phyloP scores from a whole-genome alignment of 2,797 vertebrate species.

The Dicrostonyx torquatus region DNA sequence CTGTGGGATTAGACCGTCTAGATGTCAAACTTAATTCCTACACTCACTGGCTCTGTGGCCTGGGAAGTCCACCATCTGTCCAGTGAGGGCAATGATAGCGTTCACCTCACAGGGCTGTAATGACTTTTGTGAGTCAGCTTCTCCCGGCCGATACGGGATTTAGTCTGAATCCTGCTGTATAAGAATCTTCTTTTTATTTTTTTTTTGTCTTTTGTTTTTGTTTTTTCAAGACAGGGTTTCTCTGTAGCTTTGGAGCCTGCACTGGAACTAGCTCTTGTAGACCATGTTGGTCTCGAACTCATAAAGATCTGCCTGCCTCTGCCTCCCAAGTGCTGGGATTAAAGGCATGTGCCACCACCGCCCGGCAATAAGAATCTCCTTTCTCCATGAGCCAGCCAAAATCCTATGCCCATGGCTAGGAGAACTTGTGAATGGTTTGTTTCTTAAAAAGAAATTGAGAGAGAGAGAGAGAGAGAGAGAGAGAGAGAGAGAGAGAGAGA shows the following conservation, averaged over 20 bases:
- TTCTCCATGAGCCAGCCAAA: not conserved
- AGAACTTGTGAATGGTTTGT: not conserved
- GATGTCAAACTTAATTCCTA: not conserved
- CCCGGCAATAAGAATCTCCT: not conserved
- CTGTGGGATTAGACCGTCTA: not conserved
- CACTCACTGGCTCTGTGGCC: not conserved
- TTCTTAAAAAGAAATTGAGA: not conserved
- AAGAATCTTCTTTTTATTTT: not conserved
- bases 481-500: no score
- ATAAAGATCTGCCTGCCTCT: no score
- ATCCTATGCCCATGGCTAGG: not conserved
- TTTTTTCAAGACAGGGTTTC: no score
- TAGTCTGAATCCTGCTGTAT: no score
- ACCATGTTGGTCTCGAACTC: no score
- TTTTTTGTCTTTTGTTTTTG: no score
- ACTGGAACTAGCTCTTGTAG: no score
- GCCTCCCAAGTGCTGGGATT: no score
- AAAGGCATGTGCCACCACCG: no score
- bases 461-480: no score
- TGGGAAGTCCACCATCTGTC: not conserved
- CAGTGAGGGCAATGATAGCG: not conserved
- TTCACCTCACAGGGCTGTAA: not conserved
- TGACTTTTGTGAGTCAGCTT: not conserved
- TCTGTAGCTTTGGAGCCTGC: no score
- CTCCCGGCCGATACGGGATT: not conserved